Conservation (phyloP, 2,113 vertebrate species). For the Galemys pyrenaicus region DNA sequence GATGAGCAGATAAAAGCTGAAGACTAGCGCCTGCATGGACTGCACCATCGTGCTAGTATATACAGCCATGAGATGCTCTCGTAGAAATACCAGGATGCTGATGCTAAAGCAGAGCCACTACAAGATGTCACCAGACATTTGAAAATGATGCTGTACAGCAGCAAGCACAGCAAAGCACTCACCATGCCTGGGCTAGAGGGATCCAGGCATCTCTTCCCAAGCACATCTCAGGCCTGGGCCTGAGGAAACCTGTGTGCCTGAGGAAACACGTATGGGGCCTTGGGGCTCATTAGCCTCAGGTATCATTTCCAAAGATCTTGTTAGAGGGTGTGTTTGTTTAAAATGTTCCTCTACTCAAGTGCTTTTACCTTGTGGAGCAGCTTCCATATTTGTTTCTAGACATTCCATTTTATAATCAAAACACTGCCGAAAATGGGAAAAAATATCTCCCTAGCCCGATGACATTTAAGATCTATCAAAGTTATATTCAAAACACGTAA, state of each 20-base stretch:
- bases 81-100: not conserved
- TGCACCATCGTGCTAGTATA: not conserved
- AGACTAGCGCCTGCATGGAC: not conserved
- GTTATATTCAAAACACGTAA: not conserved
- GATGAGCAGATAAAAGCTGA: not conserved
- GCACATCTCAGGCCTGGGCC: not conserved
- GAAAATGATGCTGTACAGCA: not conserved
- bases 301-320: not conserved
- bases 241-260: not conserved
- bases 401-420: not conserved
- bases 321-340: not conserved
- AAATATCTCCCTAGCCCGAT: not conserved
- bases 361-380: not conserved
- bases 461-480: not conserved
- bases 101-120: not conserved
- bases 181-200: not conserved
- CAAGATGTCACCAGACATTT: not conserved
- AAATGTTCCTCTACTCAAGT: not conserved
- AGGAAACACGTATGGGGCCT: not conserved
- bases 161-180: not conserved
- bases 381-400: not conserved
- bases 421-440: not conserved
- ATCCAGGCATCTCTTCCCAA: not conserved
- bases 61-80: not conserved
- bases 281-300: slow-evolving; percentile 28